Conservation (phyloP, 2,113 vertebrate genomes). For the Amblyopsis rosae region DNA sequence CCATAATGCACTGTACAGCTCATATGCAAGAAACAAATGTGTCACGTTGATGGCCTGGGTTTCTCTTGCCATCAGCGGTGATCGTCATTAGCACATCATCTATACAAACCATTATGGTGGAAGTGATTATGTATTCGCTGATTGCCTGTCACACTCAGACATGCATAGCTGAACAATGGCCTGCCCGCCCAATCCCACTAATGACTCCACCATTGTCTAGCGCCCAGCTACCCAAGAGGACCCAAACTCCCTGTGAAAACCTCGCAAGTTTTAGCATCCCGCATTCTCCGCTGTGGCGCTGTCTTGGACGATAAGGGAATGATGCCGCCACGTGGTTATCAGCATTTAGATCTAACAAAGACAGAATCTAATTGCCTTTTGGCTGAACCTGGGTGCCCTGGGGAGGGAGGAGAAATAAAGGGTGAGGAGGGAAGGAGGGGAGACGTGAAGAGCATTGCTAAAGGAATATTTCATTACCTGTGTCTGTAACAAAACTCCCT, state of each 20-base stretch:
- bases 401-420: constrained; percentile 18
- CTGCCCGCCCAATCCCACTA: constrained; percentile 14
- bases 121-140: constrained; percentile 29
- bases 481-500: constrained; percentile 35
- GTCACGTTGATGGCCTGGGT: not conserved
- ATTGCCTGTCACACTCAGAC: constrained; percentile 30
- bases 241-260: not conserved
- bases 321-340: no score
- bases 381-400: constrained; percentile 19
- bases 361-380: constrained; percentile 45
- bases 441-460: constrained; percentile 37
- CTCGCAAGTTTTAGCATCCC: not conserved
- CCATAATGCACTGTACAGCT: constrained; percentile 18
- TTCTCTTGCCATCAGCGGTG: constrained; percentile 33
- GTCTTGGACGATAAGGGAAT: constrained; percentile 1
- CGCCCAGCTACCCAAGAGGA: constrained; percentile 4
- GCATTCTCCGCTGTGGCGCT: not conserved
- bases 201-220: constrained; percentile 23
- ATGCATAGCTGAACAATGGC: constrained; percentile 8
- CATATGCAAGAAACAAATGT: constrained; percentile 21
- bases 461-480: constrained; percentile 54
- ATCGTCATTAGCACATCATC: constrained; percentile 26
- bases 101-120: constrained; percentile 19
- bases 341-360: constrained; percentile 1
- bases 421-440: constrained; percentile 15